These are phyloP conservation scores for Drosophila repletoides DNA, from an alignment of 1,140 invertebrate genomes.

Conservation along the genomic window DNA sequence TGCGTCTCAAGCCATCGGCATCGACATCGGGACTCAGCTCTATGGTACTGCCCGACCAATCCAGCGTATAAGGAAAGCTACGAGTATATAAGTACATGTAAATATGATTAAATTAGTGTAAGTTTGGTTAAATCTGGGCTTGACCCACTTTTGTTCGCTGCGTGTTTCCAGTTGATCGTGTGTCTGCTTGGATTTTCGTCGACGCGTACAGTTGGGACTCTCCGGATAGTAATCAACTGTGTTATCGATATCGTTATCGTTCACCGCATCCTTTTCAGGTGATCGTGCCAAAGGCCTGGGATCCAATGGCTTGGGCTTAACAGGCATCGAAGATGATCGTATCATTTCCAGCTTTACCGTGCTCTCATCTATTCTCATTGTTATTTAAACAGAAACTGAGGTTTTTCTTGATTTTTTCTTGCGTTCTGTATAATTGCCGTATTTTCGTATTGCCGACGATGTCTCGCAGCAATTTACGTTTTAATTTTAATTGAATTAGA, in stretches of 20 bases:
- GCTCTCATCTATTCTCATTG: slow-evolving; percentile 42
- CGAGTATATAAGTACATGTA: neutral
- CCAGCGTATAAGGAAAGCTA: slow-evolving; percentile 66
- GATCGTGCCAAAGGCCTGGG: slow-evolving; percentile 62
- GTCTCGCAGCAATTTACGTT: slow-evolving; percentile 67
- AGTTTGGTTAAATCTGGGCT: neutral
- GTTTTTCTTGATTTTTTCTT: no score
- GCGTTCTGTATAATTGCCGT: slow-evolving; percentile 57
- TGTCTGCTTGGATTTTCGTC: slow-evolving; percentile 44
- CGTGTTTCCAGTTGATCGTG: slow-evolving; percentile 65
- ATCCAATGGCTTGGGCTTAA: slow-evolving; percentile 70
- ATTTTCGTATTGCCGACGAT: neutral
- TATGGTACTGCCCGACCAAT: slow-evolving; percentile 78
- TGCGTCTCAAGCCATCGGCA: slow-evolving; percentile 44
- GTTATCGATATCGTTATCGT: slow-evolving; percentile 61
- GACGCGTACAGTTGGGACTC: slow-evolving; percentile 58
- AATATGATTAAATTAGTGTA: neutral
- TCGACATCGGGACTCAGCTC: slow-evolving; percentile 61
- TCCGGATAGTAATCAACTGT: slow-evolving; percentile 71
- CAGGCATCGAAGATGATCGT: slow-evolving; percentile 77
- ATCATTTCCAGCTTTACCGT: slow-evolving; percentile 53
- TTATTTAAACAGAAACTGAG: slow-evolving; percentile 38
- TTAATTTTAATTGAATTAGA: slow-evolving; percentile 79
- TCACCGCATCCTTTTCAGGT: slow-evolving; percentile 71
- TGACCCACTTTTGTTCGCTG: slow-evolving; percentile 73